Evolutionary conservation across 2,797 vertebrate genomes (phyloP), one percentile per base, ranked within the genome.

Genomic region (Cossypha polioptera): DNA sequence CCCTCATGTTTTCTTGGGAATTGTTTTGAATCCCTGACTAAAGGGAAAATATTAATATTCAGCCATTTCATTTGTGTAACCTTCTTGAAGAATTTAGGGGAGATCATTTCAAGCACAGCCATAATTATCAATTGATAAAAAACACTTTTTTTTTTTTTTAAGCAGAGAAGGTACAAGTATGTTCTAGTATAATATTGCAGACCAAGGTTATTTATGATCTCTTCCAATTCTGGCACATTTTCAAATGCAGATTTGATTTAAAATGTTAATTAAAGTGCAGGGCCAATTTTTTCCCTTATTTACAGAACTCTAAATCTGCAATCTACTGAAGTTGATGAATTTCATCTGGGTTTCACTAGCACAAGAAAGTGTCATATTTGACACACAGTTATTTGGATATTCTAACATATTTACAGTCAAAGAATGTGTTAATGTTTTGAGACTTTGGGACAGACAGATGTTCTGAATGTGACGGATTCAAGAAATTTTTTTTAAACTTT

Each of bases 231-330:
- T 95, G 93, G 96, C 92, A 92, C 75, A 28, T 86, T 95, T 96
- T 94, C 92, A 97, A 94, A 95, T 92, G 73, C 72, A 80, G 92
- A 84, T 95, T 96, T 96, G 95, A 95, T 97, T 97, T 96, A 91
- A 96, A 96, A 96, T 94, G 95, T 96, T 97, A 97, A 97, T 97
- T 97, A 94, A 97, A 97, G 69, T 40, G 68, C 59, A 84, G 90
- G 95, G 95, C 95, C 76, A 91, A 81, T 92, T 96, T 96, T 84
- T 22, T 0, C 55, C 48, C 82, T 91, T 94, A 94, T 93, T 96
- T 96, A 96, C 94, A 92, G 85, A 94, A 84, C 85, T 94, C 85
- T 94, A 94, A 96, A 91, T 96, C 76, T 95, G 79, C 82, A 94
- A 4, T 76, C 86, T 84, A 84, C 89, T 86, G 69, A 95, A 80